Conservation (phyloP, 2,888 invertebrate species). For the Athripsodes cinereus region DNA sequence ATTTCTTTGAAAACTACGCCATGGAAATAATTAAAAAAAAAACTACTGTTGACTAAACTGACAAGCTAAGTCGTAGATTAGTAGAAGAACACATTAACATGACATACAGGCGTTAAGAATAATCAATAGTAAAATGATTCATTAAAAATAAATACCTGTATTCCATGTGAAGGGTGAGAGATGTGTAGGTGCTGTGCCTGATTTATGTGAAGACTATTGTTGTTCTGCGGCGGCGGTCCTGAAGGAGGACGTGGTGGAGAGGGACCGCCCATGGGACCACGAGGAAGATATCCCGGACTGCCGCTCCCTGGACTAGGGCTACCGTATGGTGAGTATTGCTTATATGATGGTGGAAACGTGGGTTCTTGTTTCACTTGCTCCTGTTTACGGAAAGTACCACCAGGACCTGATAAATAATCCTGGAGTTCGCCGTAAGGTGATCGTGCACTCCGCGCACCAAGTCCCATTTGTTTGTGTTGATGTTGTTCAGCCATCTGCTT, state of each 20-base stretch:
- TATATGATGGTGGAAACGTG: conserved; percentile 37
- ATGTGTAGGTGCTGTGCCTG: conserved; percentile 86
- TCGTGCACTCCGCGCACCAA: conserved; percentile 42
- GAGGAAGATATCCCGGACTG: conserved; percentile 41
- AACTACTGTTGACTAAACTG: too few species aligned
- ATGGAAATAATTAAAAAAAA: not conserved
- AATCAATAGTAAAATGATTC: not conserved
- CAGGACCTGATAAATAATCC: conserved; percentile 32
- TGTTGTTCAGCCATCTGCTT: conserved; percentile 98
- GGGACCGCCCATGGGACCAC: conserved; percentile 37
- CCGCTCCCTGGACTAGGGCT: conserved; percentile 55
- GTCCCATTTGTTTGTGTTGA: conserved; percentile 74
- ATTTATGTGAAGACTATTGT: conserved; percentile 63
- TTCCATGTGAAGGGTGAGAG: conserved; percentile 71
- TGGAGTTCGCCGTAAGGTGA: conserved; percentile 32
- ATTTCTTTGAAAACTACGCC: not conserved
- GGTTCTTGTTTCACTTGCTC: conserved; percentile 31
- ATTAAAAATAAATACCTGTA: conserved; percentile 56
- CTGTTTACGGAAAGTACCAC: conserved; percentile 34
- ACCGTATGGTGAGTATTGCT: conserved; percentile 64
- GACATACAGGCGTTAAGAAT: too few species aligned
- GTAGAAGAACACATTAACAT: too few species aligned
- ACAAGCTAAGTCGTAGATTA: too few species aligned
- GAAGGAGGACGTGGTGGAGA: conserved; percentile 36
- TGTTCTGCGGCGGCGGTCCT: conserved; percentile 36